Evolutionary conservation across 1,140 invertebrate species (phyloP), one percentile per base, ranked within the genome.

Genomic region (Caenorhabditis inopinata): DNA sequence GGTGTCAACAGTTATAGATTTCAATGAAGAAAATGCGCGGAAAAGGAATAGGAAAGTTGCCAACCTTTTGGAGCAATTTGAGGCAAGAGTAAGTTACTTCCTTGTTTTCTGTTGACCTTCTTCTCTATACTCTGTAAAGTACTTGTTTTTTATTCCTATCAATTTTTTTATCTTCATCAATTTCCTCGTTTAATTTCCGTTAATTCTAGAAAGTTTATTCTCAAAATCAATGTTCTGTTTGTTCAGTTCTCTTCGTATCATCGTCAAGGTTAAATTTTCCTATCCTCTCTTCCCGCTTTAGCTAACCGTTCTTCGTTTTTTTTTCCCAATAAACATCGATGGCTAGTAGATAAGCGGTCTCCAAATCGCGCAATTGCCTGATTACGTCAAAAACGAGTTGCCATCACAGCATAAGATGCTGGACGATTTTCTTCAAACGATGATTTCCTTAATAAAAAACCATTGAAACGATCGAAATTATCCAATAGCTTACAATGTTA

Each of bases 331-430:
- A 35, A 68, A 25, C 32, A 35, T 12, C n/a, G 58, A 68, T 68
- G 58, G 58, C 58, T 68, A 68, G n/a, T 12, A 68, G 58, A 68
- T 68, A 68, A 68, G 32, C 58, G 58, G 58, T 68, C 58, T 68
- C 27, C 51, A 27, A 68, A 16, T 68, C 58, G 58, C 58, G 58
- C 58, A 68, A 68, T 68, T 32, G 58, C 32, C 58, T 68, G 58
- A 68, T 68, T 68, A 68, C 58, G 58, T 68, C 58, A 68, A 68
- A 68, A 68, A 68, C 58, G 58, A 32, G 58, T 68, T 68, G 58
- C 25, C 58, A 16, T 42, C 58, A 42, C n/a, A 68, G 32, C 3
- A n/a, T 38, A n/a, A 68, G 58, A 68, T 68, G 32, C 58, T 68
- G 58, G 58, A 68, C 58, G 58, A 68, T 68, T 68, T 6, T 16